These are phyloP conservation scores for Smutsia temminckii DNA, from an alignment of 2,797 vertebrate genomes.

Conservation along the genomic window DNA sequence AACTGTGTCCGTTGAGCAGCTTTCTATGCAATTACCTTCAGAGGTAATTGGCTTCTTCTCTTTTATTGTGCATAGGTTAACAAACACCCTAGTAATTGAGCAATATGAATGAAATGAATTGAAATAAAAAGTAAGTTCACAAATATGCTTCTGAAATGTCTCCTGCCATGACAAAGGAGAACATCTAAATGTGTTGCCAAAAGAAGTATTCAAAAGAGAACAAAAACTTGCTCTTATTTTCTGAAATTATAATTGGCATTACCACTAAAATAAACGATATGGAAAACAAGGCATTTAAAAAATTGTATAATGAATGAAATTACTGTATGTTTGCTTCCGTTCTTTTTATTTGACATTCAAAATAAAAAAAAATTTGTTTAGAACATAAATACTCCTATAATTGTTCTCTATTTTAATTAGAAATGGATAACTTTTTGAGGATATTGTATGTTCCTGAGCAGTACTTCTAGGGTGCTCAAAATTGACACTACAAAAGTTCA, in stretches of 20 bases:
- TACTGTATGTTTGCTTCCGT: constrained; percentile 19
- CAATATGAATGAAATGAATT: background rate
- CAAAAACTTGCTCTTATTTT: background rate
- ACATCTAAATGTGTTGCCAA: background rate
- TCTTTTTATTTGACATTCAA: background rate
- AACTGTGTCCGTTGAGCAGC: background rate
- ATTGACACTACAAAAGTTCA: background rate
- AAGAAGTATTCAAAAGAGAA: background rate
- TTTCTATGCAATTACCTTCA: constrained; percentile 21
- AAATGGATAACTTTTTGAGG: background rate
- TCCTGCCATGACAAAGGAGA: background rate
- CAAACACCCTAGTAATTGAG: background rate
- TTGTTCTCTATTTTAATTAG: constrained; percentile 25
- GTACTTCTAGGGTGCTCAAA: background rate
- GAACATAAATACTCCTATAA: background rate
- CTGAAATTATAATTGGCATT: background rate
- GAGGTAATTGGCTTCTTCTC: background rate
- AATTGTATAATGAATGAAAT: background rate
- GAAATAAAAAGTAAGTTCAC: constrained; percentile 19
- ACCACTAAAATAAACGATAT: background rate
- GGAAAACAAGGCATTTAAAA: background rate
- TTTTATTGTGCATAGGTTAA: background rate
- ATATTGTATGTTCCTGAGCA: background rate
- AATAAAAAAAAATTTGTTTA: background rate
- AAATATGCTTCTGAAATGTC: background rate